A percentile compares a stretch with the other conserved stretches of the same genome.
phyloP scores from a whole-genome alignment of 2,888 invertebrate species.

The Trachelus iudaicus region DNA sequence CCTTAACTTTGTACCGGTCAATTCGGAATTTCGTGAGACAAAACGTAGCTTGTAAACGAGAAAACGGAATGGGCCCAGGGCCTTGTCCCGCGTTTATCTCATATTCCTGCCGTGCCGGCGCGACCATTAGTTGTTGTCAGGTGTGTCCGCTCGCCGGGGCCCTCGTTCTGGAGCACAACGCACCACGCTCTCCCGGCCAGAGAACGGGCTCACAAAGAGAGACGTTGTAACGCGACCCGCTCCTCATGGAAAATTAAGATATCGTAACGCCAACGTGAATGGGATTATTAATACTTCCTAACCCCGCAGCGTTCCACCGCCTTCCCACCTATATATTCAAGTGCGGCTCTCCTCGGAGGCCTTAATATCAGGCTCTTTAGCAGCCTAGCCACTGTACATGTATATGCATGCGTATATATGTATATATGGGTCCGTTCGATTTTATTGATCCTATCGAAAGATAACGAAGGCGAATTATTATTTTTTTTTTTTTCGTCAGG shows the following conservation, averaged over 20 bases:
- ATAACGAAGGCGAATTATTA: too few species aligned
- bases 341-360: background rate
- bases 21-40: constrained; percentile 4
- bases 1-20: constrained; percentile 4
- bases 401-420: background rate
- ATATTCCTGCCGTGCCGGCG: constrained; percentile 46
- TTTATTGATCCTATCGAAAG: too few species aligned
- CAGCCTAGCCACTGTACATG: background rate
- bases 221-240: constrained; percentile 53
- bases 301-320: constrained; percentile 11
- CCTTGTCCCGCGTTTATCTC: constrained; percentile 52
- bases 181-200: background rate
- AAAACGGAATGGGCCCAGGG: constrained; percentile 46
- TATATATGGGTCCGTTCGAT: background rate
- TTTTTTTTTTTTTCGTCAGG: too few species aligned
- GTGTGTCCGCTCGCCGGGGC: constrained; percentile 44
- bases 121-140: constrained; percentile 60
- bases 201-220: constrained; percentile 41
- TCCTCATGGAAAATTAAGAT: constrained; percentile 55
- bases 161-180: constrained; percentile 9
- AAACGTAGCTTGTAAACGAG: constrained; percentile 50
- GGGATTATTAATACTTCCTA: constrained; percentile 46
- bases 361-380: background rate
- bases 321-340: background rate
- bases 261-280: constrained; percentile 47